Conservation (phyloP, 2,888 invertebrate genomes). For the Cantharis lateralis region DNA sequence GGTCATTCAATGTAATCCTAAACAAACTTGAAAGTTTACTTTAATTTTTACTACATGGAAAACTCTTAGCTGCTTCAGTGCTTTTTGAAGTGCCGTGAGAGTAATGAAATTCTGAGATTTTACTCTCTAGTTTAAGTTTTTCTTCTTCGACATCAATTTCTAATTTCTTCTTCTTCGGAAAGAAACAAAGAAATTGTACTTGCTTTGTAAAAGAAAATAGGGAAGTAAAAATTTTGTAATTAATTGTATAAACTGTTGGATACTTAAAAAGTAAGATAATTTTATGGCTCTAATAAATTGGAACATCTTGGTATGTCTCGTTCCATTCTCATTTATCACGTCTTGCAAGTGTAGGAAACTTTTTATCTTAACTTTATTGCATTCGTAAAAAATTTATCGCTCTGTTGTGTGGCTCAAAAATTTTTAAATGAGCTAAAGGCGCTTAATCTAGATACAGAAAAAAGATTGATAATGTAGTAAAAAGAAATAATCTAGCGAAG, state of each 20-base stretch:
- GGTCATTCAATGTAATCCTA: neutral
- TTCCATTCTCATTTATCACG: constrained; percentile 13
- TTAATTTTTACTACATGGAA: neutral
- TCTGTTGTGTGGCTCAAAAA: neutral
- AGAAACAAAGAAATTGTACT: neutral
- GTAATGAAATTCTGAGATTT: neutral
- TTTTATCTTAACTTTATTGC: neutral
- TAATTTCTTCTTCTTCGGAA: neutral
- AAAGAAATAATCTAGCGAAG: neutral
- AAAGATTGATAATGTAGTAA: neutral
- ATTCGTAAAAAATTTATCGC: neutral
- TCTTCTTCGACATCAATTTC: neutral
- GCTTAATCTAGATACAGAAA: neutral
- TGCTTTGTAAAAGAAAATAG: neutral
- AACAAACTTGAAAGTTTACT: neutral
- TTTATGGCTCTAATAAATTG: constrained; percentile 10
- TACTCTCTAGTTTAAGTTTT: neutral
- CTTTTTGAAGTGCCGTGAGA: neutral
- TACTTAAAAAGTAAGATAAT: neutral
- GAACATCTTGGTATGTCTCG: constrained; percentile 14
- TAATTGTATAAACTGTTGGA: neutral
- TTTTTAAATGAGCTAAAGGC: neutral
- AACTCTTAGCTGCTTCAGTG: neutral
- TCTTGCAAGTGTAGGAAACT: neutral
- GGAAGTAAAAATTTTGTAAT: neutral